These are phyloP conservation scores for Crossaster papposus DNA, from an alignment of 53 echinoderm and acorn worm genomes.

Conservation along the genomic window DNA sequence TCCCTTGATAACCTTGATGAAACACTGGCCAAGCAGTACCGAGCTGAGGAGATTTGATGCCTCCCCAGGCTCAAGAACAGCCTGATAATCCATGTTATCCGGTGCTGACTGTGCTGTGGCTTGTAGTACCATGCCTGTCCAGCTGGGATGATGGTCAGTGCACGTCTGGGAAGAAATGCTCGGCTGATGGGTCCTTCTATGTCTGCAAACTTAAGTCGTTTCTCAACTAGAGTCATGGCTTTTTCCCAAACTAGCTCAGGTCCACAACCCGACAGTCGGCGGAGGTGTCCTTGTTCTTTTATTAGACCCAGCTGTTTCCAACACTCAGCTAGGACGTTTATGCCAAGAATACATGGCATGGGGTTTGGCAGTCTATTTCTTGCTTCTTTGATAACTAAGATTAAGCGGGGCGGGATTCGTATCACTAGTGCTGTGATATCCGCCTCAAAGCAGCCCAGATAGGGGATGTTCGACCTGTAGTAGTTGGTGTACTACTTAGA, in stretches of 20 bases:
- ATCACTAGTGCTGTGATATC: not conserved
- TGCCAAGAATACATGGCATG: not conserved
- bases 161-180: not conserved
- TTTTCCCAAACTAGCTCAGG: constrained; percentile 10
- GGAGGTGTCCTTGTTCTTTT: not conserved
- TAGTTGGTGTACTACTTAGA: too few relatives aligned
- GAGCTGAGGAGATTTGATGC: not conserved
- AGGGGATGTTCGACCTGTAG: constrained; percentile 24
- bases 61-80: too few relatives aligned
- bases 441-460: not conserved
- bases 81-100: not conserved
- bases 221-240: not conserved
- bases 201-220: not conserved
- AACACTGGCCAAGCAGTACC: not conserved
- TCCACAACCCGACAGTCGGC: not conserved
- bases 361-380: not conserved
- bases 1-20: not conserved
- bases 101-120: not conserved
- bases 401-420: not conserved
- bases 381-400: constrained; percentile 9
- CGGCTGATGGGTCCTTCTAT: not conserved
- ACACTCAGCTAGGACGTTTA: too few relatives aligned
- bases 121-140: not conserved
- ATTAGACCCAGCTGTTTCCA: not conserved
- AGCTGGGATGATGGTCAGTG: not conserved